Conservation (phyloP, 2,888 invertebrate genomes). For the Girardia tigrina region DNA sequence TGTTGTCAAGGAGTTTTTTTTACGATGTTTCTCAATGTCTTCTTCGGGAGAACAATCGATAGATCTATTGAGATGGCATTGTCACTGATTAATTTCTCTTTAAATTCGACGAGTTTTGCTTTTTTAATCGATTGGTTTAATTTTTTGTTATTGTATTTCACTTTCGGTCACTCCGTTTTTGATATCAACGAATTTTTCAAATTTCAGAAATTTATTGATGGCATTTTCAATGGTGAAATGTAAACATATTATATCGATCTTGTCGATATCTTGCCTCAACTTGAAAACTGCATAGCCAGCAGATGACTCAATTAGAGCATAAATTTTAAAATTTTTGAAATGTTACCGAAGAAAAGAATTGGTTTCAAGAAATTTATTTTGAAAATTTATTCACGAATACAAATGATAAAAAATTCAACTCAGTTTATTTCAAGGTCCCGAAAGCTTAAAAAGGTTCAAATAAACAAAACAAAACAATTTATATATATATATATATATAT, state of each 20-base stretch:
- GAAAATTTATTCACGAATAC: too few relatives aligned
- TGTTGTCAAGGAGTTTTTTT: constrained; percentile 94
- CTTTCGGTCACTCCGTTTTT: constrained; percentile 82
- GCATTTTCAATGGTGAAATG: neutral
- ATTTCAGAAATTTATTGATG: constrained; percentile 55
- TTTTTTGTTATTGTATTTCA: constrained; percentile 78
- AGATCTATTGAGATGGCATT: constrained; percentile 67
- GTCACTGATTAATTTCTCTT: constrained; percentile 62
- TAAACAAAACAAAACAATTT: too few relatives aligned
- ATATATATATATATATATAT: too few relatives aligned
- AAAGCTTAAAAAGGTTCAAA: too few relatives aligned
- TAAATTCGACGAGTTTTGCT: constrained; percentile 63
- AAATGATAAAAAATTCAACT: too few relatives aligned
- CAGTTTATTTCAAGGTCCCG: too few relatives aligned
- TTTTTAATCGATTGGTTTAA: constrained; percentile 82
- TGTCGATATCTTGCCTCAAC: neutral
- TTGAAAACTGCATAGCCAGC: constrained; percentile 2
- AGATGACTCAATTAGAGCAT: neutral
- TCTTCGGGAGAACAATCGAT: constrained; percentile 78
- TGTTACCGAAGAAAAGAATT: too few relatives aligned
- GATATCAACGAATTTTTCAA: constrained; percentile 85
- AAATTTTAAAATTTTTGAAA: too few relatives aligned
- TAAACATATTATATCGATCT: neutral
- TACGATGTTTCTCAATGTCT: constrained; percentile 94
- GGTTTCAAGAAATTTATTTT: too few relatives aligned